Evolutionary conservation across 2,888 invertebrate genomes (phyloP), one percentile per base, ranked within the genome.

Genomic region (Nephrocerus scutellatus): DNA sequence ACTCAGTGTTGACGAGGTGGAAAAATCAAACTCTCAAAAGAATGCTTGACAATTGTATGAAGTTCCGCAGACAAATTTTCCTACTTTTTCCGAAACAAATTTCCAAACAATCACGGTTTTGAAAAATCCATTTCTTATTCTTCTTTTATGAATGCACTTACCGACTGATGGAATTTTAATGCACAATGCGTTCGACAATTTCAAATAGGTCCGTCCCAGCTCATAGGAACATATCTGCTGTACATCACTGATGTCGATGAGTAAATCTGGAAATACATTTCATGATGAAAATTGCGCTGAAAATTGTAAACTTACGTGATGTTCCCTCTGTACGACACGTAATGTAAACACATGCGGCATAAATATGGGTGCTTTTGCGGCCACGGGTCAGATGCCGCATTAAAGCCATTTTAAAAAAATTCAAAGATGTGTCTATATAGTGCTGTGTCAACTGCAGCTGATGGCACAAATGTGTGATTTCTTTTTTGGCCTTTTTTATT

Each of bases 231-330:
- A 93, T 53, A 95, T 90, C 74, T 95, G 85, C 20, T 93, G 77
- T n/a, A 92, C 84, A 72, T 97, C 97, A 70, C 95, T 95, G 49
- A 97, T 92, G 66, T 98, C 97, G 58, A 98, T 87, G 36, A 97
- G 73, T 66, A 97, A 77, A 79, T 95, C 87, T 89, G 63, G 43
- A 54, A 54, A 22, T 20, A 36, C 25, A 25, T 21, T 8, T 18
- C 4, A 15, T 12, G 13, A 28, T 34, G n/a, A 12, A 23, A 31
- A 22, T 15, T 5, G n/a, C 21, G 0, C 3, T 14, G 7, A n/a
- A 9, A 6, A 13, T 0, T 3, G 43, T 6, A 3, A 13, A 75
- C 80, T 80, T 84, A 89, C 89, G 95, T 50, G 91, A 83, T 42
- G 95, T 95, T 53, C 87, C 88, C 69, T 96, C 93, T 2, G 88